Evolutionary conservation across 2,888 invertebrate species (phyloP).

Genomic region (Stenotaenia linearis): DNA sequence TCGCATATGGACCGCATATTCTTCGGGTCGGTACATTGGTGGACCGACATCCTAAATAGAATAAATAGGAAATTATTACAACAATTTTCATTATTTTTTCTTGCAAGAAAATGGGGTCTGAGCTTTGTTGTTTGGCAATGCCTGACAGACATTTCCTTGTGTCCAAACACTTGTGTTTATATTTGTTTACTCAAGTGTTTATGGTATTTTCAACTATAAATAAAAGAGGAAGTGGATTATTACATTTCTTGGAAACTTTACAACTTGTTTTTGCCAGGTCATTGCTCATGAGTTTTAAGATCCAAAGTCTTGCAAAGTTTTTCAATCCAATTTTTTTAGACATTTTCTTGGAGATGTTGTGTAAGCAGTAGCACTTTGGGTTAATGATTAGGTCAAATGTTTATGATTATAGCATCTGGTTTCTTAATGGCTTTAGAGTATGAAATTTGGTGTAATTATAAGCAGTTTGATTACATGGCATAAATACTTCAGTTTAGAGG

Average conservation of each 20-base stretch:
- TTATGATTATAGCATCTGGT: not conserved
- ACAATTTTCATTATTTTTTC: not conserved
- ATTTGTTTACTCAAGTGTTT: not conserved
- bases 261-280: not conserved
- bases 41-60: conserved; percentile 36
- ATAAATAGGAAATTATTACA: conserved; percentile 19
- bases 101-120: not conserved
- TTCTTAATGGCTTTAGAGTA: not conserved
- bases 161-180: not conserved
- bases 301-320: no score
- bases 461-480: not conserved
- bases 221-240: not conserved
- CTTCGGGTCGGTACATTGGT: conserved; percentile 37
- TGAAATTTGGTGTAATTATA: not conserved
- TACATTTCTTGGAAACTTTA: not conserved
- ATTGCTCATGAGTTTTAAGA: not conserved
- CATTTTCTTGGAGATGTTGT: no score
- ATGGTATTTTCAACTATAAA: not conserved
- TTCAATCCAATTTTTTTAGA: no score
- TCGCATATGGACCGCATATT: conserved; percentile 35
- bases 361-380: no score
- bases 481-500: not conserved
- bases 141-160: not conserved
- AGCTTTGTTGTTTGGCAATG: not conserved
- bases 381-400: not conserved